Conservation (phyloP, 2,888 invertebrate species). For the Rhagophthalmus giganteus region DNA sequence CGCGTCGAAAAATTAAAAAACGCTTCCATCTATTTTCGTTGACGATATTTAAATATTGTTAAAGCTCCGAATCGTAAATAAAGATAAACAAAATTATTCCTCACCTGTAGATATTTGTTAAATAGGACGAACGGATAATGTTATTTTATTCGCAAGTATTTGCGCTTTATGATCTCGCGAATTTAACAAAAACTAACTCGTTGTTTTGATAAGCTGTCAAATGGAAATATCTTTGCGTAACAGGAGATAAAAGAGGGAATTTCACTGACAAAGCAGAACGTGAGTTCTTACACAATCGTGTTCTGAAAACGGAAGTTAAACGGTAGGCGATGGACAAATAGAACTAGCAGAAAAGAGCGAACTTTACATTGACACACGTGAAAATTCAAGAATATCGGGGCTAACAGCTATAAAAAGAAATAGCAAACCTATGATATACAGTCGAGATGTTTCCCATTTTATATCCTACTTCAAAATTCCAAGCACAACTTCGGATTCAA, state of each 20-base stretch:
- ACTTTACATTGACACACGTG: conserved; percentile 22
- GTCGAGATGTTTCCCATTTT: conserved; percentile 6
- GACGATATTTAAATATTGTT: no score
- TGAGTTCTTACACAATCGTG: conserved; percentile 19
- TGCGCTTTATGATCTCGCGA: no score
- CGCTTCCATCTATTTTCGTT: no score
- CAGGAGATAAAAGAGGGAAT: conserved; percentile 14
- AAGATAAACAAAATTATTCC: no score
- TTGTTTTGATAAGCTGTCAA: conserved; percentile 15
- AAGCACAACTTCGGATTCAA: not conserved
- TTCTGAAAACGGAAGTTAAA: conserved; percentile 19
- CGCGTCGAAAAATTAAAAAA: not conserved
- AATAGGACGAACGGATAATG: no score
- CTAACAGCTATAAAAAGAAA: conserved; percentile 18
- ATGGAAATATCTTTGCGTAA: conserved; percentile 15
- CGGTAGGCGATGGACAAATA: conserved; percentile 17
- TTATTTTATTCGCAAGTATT: no score
- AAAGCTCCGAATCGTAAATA: no score
- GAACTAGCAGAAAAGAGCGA: conserved; percentile 16
- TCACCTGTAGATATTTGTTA: no score
- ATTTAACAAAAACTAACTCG: no score
- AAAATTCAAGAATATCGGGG: conserved; percentile 21
- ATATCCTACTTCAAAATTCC: not conserved
- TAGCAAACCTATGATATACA: conserved; percentile 16
- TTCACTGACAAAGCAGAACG: conserved; percentile 23